phyloP scores from a whole-genome alignment of 2,797 vertebrate species.

The Harpagifer antarcticus region DNA sequence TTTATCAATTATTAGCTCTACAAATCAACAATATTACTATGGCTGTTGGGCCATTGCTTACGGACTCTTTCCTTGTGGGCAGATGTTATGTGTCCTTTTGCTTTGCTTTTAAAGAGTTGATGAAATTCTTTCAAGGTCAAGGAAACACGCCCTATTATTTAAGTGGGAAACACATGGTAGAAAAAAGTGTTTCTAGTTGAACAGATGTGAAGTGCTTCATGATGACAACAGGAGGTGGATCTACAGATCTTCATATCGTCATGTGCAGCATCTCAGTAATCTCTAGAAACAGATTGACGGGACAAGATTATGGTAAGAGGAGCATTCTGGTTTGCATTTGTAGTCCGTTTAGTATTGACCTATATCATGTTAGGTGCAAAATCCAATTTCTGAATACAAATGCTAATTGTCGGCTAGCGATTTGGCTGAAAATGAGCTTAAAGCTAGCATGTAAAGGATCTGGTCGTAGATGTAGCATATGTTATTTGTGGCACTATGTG shows the following conservation, averaged over 20 bases:
- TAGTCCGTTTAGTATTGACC: too few relatives aligned
- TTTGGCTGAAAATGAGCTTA: too few relatives aligned
- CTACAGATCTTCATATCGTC: neutral
- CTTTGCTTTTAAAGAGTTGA: neutral
- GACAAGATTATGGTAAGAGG: too few relatives aligned
- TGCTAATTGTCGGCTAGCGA: too few relatives aligned
- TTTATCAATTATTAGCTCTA: neutral
- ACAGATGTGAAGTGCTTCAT: constrained; percentile 3
- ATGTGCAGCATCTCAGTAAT: neutral
- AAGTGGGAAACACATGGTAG: constrained; percentile 10
- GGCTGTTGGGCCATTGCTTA: constrained; percentile 16
- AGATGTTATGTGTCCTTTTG: constrained; percentile 7
- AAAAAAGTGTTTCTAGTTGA: constrained; percentile 9
- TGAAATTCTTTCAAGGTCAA: constrained; percentile 19
- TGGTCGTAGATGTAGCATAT: too few relatives aligned
- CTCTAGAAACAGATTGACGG: too few relatives aligned
- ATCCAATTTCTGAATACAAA: too few relatives aligned
- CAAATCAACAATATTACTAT: neutral
- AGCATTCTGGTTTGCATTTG: too few relatives aligned
- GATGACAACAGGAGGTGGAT: neutral
- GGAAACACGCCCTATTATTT: neutral
- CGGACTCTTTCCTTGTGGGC: constrained; percentile 1
- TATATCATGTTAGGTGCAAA: too few relatives aligned
- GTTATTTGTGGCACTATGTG: too few relatives aligned
- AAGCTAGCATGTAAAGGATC: too few relatives aligned